Evolutionary conservation across 1,140 invertebrate species (phyloP).

Genomic region (Sycophila sp.): DNA sequence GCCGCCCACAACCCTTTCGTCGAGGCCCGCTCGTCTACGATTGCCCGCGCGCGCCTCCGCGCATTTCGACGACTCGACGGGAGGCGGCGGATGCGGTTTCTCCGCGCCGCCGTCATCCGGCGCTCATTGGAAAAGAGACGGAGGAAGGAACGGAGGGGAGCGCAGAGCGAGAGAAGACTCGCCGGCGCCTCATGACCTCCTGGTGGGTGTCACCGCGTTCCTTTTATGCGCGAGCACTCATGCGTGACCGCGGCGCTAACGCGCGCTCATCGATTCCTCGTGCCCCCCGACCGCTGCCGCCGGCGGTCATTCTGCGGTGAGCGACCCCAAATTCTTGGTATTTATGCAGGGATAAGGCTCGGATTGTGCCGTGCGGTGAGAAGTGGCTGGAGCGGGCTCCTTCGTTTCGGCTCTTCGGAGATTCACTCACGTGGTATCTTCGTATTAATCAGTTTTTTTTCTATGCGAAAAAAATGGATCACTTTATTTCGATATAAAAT

Average conservation of each 20-base stretch:
- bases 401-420: too few relatives aligned
- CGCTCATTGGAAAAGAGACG: too few relatives aligned
- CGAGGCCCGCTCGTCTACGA: slow-evolving; percentile 47
- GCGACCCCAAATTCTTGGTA: too few relatives aligned
- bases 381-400: too few relatives aligned
- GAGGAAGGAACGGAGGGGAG: not conserved
- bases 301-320: not conserved
- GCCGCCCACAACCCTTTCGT: slow-evolving; percentile 60
- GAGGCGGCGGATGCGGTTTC: too few relatives aligned
- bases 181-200: slow-evolving; percentile 51
- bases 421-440: too few relatives aligned
- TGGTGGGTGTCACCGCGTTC: slow-evolving; percentile 63
- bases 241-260: slow-evolving; percentile 44
- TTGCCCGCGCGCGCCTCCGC: slow-evolving; percentile 18
- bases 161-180: not conserved
- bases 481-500: too few relatives aligned
- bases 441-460: too few relatives aligned
- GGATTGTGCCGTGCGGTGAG: too few relatives aligned
- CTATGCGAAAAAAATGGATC: too few relatives aligned
- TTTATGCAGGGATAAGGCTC: too few relatives aligned
- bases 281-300: not conserved
- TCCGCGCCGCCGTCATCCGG: too few relatives aligned
- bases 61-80: not conserved
- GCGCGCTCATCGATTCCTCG: not conserved
- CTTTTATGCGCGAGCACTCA: slow-evolving; percentile 61